Evolutionary conservation across 2,888 invertebrate genomes (phyloP), one percentile per base, ranked within the genome.

Genomic region (Calameuta idolon): DNA sequence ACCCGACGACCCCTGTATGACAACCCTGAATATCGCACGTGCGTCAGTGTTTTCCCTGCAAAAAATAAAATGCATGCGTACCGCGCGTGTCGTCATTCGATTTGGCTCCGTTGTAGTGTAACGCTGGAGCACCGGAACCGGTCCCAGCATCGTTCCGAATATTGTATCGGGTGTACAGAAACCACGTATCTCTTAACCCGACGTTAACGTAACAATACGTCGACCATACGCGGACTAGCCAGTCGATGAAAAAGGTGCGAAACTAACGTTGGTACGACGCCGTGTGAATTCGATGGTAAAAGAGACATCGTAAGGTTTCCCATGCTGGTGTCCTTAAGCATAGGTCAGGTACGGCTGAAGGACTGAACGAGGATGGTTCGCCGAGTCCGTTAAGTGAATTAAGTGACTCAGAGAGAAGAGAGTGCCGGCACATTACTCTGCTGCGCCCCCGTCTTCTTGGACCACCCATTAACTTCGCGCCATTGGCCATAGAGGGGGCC

Each of bases 51-150:
- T 69, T 34, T 34, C 23, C 15, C n/a, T 69, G 55, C 75, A 74
- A 35, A 23, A 34, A 35, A 71, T 55, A 69, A 71, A 71, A 71
- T 31, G 31, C 31, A 34, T 71, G 83, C 81, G 81, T 82, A 84
- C 79, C 80, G 83, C 84, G 82, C 80, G 77, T 83, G 83, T 79
- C 82, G 78, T 71, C 80, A 84, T 84, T 85, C 84, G 84, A 87
- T 85, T 86, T 80, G 83, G 82, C 82, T 84, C 81, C 78, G 83
- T 82, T 75, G 79, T 77, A 84, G 83, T 80, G 81, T 81, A 55
- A 23, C 9, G 23, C 23, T 23, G 9, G 55, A 55, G 23, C 9
- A 55, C 55, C 55, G 55, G 55, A 55, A 55, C 55, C 55, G 23
- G 55, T 55, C 23, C 9, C 23, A 55, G 9, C 23, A 55, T 55